A percentile compares a stretch with the other conserved stretches of the same genome.
phyloP scores from a whole-genome alignment of 2,113 vertebrate species.

The Sisor rabdophorus region DNA sequence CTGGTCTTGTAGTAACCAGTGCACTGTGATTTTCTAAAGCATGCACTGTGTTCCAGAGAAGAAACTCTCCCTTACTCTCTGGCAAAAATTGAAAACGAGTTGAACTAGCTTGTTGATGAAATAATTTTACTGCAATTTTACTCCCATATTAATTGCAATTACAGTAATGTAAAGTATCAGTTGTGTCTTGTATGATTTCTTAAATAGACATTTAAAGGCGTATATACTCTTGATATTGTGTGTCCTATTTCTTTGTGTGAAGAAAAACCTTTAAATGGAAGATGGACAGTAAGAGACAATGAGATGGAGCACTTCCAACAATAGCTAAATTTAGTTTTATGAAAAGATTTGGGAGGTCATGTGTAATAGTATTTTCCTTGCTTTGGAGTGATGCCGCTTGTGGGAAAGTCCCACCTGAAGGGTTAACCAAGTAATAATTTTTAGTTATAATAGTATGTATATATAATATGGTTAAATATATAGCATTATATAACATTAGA shows the following conservation, averaged over 20 bases:
- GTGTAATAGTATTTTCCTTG: neutral
- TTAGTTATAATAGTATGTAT: too few species aligned
- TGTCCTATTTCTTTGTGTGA: neutral
- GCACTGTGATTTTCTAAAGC: neutral
- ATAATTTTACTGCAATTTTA: too few species aligned
- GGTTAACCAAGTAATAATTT: neutral
- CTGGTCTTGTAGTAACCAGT: neutral
- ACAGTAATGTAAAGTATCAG: neutral
- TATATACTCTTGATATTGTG: neutral
- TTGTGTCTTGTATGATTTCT: neutral
- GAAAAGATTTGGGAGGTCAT: neutral
- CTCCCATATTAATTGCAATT: neutral
- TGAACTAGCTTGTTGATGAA: neutral
- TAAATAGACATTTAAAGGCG: neutral
- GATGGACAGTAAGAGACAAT: neutral
- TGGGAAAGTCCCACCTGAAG: neutral
- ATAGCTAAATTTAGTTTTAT: slow-evolving; percentile 29
- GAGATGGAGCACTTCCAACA: slow-evolving; percentile 39
- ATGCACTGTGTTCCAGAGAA: neutral
- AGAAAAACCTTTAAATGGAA: neutral
- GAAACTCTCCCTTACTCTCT: neutral
- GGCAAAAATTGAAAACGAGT: neutral
- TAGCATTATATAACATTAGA: too few species aligned
- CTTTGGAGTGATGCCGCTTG: neutral
- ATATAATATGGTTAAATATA: too few species aligned